Evolutionary conservation across 2,888 invertebrate species (phyloP), one percentile per base, ranked within the genome.

Genomic region (Agrilus biguttatus): DNA sequence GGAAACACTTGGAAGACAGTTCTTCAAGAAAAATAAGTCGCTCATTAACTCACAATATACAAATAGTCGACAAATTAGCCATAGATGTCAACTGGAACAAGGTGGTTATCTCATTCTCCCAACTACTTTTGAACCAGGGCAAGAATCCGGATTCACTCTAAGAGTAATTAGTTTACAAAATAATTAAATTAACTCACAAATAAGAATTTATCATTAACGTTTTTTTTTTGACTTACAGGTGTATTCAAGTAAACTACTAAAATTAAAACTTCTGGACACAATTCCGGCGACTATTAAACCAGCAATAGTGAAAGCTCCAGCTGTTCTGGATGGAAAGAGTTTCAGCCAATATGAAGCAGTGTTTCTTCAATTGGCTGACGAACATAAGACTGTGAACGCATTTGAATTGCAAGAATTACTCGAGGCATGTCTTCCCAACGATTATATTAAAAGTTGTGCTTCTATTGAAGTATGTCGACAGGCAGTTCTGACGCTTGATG

Each of bases 381-480:
- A 92, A 58, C 89, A 90, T 59, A 74, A 81, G 56, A 87, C 90
- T 0, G 86, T 92, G 21, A 89, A 90, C 56, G 84, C 89, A 4
- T 92, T 91, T 59, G 91, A 91, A 61, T 70, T 92, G 5, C 90
- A 91, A 63, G 92, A 92, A 60, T 67, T 92, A 14, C 66, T 92
- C 23, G 91, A 92, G 56, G 88, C 86, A 1, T 91, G 91, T 63
- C 71, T 92, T 44, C 92, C 91, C 1, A 92, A 92, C 61, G 91
- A 92, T 68, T 92, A 91, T 55, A 90, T 92, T 51, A 92, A 91
- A 60, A 91, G 91, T 54, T 91, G 91, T 63, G 90, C 91, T 1
- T 87, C 86, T 13, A 79, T 91, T 54, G 91, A 91, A 63, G 90
- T 92, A 2, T 92, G 92, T 58, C 73, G 90, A 45, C 90, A 91